A percentile compares a stretch with the other conserved stretches of the same genome.
Conservation (phyloP, 2,797 vertebrate genomes). For the Alca torda region DNA sequence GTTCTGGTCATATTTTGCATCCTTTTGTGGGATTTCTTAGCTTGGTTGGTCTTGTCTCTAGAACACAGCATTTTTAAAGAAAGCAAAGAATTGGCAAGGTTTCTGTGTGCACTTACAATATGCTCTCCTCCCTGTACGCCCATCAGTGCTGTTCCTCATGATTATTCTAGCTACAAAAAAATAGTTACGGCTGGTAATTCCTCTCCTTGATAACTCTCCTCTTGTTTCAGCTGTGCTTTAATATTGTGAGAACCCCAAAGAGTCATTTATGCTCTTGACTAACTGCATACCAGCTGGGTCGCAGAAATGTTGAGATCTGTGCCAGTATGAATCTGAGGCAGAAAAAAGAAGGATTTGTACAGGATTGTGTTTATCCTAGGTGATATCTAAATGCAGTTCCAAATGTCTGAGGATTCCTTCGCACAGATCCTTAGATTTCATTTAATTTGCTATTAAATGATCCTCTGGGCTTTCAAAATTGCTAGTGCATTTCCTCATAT, state of each 20-base stretch:
- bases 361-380: background rate
- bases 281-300: fast-evolving
- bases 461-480: background rate
- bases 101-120: background rate
- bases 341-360: background rate
- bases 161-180: background rate
- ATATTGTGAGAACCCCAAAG: background rate
- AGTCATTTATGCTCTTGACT: background rate
- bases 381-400: background rate
- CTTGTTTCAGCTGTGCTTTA: background rate
- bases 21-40: background rate
- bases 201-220: background rate
- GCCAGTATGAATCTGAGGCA: background rate
- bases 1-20: background rate
- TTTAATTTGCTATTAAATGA: background rate
- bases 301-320: background rate
- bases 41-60: background rate
- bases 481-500: background rate
- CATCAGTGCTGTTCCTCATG: background rate
- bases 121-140: background rate
- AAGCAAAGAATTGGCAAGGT: background rate
- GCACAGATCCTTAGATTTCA: background rate
- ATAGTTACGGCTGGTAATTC: background rate
- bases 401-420: background rate
- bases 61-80: background rate